Evolutionary conservation across 2,888 invertebrate genomes (phyloP), one percentile per base, ranked within the genome.

Genomic region (Calameuta pallipes): DNA sequence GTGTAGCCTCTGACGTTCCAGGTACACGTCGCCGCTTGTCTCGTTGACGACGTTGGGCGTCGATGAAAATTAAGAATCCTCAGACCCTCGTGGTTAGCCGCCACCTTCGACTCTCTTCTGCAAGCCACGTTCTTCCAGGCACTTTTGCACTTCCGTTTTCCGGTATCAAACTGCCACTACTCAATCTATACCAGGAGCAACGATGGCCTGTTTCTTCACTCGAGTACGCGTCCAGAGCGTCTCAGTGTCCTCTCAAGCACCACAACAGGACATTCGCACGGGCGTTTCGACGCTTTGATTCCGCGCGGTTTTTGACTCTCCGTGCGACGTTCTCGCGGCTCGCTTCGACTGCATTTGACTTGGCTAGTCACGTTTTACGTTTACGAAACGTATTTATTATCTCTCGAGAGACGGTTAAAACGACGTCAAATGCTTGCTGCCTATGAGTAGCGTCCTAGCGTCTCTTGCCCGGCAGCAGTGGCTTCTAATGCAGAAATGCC

Each of bases 261-360:
- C 78, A 75, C 76, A 78, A 73, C 78, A 78, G 68, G 78, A 78
- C 78, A 78, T 78, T 78, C 78, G 78, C 69, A 76, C 35, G 35
- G 76, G 73, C 75, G 71, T 78, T n/a, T 73, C 78, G 56, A 78
- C 75, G 78, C 75, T 41, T 11, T 56, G 41, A 75, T 56, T 75
- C 75, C 56, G 56, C 56, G 23, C 56, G 56, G 56, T 23, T 56
- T 56, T 9, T 56, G 12, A 71, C 31, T 71, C 71, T 71, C 71
- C 71, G 71, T 33, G 71, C 33, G 31, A n/a, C 30, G 36, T 33
- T 34, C 36, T 36, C 74, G n/a, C 74, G 36, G n/a, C 12, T 74
- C 74, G 37, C 36, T 79, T 77, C 75, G 75, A 79, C 82, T 80
- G 82, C 80, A 81, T 83, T 82, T 78, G 81, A 81, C 79, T 75